A percentile compares a stretch with the other conserved stretches of the same genome.
These are phyloP conservation scores for Rhinolophus ferrumequinum DNA, from an alignment of 2,113 vertebrate genomes.

Conservation along the genomic window DNA sequence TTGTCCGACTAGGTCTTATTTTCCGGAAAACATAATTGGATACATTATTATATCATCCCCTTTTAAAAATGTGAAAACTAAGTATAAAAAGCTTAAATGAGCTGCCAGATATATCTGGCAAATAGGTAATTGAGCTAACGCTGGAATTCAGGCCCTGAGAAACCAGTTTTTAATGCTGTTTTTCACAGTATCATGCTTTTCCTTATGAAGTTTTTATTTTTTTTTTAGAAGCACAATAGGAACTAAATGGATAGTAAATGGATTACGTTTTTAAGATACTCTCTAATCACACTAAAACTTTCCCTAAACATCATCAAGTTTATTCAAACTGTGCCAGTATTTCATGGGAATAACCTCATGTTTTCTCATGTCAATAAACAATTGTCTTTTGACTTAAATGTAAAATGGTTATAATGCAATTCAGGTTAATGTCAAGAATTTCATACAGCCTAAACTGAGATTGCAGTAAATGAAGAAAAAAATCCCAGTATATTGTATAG, in stretches of 20 bases:
- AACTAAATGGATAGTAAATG: not conserved
- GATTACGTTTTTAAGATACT: not conserved
- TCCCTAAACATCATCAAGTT: not conserved
- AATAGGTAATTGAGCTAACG: not conserved
- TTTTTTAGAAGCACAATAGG: not conserved
- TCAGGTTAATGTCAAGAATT: constrained; percentile 3
- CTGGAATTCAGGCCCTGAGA: not conserved
- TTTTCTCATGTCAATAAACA: not conserved
- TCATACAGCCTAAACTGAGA: not conserved
- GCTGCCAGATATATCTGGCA: not conserved
- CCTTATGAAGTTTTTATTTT: not conserved
- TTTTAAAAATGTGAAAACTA: not conserved
- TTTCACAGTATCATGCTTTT: not conserved
- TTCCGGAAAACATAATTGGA: too few species aligned
- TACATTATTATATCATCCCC: not conserved
- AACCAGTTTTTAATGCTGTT: not conserved
- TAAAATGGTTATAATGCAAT: not conserved
- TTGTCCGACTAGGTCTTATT: too few species aligned
- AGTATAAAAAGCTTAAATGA: not conserved
- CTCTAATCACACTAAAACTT: not conserved
- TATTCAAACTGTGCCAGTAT: not conserved
- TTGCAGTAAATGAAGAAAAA: not conserved
- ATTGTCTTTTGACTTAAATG: not conserved
- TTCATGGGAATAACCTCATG: not conserved
- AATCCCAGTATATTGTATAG: not conserved